A percentile compares a stretch with the other conserved stretches of the same genome.
Conservation (phyloP, 2,888 invertebrate species). For the Drosophila paranaensis region DNA sequence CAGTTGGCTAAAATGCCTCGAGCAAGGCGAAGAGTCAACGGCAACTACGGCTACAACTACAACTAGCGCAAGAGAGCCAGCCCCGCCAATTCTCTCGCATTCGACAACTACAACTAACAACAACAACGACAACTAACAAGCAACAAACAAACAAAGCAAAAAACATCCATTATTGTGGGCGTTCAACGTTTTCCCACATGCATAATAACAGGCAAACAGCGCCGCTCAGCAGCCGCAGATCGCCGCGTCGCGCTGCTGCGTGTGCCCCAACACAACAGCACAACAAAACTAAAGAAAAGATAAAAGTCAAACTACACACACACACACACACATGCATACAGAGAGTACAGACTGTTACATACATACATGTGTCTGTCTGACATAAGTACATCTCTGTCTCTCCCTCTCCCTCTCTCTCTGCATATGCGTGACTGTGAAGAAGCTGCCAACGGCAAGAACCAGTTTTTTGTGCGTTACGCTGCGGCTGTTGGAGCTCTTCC, state of each 20-base stretch:
- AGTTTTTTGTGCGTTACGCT: conserved; percentile 51
- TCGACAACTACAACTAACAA: conserved; percentile 7
- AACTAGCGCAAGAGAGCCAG: conserved; percentile 5
- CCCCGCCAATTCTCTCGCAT: too few relatives aligned
- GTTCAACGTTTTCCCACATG: conserved; percentile 84
- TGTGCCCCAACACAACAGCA: conserved; percentile 25
- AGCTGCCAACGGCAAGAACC: conserved; percentile 59
- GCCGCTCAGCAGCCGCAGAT: conserved; percentile 18
- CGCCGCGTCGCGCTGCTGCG: conserved; percentile 28
- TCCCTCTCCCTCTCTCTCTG: not conserved
- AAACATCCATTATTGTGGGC: conserved; percentile 82
- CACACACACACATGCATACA: conserved; percentile 36
- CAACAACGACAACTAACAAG: conserved; percentile 44
- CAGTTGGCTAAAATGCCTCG: conserved; percentile 24
- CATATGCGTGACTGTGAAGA: conserved; percentile 42
- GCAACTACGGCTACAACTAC: conserved; percentile 43
- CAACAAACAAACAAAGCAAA: conserved; percentile 52
- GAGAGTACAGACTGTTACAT: conserved; percentile 2
- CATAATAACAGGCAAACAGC: conserved; percentile 78
- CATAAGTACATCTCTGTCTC: not conserved
- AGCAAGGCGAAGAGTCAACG: conserved; percentile 10
- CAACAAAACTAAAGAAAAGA: conserved; percentile 22
- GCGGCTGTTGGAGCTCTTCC: conserved; percentile 20
- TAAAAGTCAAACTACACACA: conserved; percentile 45
- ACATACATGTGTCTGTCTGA: conserved; percentile 1